Evolutionary conservation across 2,113 vertebrate genomes (phyloP).

Genomic region (Odontophorus gujanensis): DNA sequence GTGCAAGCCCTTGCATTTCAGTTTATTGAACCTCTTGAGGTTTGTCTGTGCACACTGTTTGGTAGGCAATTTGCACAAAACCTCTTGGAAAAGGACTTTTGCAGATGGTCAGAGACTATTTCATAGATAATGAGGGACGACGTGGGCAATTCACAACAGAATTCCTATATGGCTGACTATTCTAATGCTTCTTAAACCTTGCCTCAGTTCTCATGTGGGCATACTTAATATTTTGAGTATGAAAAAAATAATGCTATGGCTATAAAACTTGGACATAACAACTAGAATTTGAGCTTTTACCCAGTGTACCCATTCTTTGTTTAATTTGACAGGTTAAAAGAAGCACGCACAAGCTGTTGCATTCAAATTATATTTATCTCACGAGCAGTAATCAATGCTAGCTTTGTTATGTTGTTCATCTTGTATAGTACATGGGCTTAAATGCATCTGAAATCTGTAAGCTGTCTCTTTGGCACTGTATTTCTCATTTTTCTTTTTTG

Average conservation of each 20-base stretch:
- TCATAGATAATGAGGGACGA: neutral
- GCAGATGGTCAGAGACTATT: neutral
- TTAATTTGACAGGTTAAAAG: constrained; percentile 27
- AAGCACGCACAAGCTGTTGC: constrained; percentile 20
- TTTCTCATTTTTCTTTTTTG: constrained; percentile 63
- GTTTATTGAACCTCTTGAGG: too few species aligned
- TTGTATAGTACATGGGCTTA: constrained; percentile 20
- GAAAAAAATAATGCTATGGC: neutral
- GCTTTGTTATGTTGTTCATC: constrained; percentile 47
- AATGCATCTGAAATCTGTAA: constrained; percentile 68
- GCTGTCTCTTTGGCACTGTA: constrained; percentile 47
- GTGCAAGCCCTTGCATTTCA: too few species aligned
- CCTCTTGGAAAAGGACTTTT: neutral
- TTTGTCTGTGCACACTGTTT: too few species aligned
- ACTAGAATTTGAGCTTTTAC: neutral
- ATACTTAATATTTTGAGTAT: neutral
- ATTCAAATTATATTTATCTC: constrained; percentile 44
- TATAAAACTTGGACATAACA: neutral
- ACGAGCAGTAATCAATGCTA: constrained; percentile 55
- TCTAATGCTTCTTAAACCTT: neutral
- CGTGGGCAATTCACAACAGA: neutral
- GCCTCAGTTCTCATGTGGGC: neutral
- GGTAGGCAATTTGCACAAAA: neutral
- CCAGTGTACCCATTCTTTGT: neutral
- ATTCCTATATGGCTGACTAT: neutral